Percentiles rank a stretch among this genome's conserved stretches.
Evolutionary conservation across 2,797 vertebrate genomes (phyloP).

Genomic region (Manis crassicaudata): DNA sequence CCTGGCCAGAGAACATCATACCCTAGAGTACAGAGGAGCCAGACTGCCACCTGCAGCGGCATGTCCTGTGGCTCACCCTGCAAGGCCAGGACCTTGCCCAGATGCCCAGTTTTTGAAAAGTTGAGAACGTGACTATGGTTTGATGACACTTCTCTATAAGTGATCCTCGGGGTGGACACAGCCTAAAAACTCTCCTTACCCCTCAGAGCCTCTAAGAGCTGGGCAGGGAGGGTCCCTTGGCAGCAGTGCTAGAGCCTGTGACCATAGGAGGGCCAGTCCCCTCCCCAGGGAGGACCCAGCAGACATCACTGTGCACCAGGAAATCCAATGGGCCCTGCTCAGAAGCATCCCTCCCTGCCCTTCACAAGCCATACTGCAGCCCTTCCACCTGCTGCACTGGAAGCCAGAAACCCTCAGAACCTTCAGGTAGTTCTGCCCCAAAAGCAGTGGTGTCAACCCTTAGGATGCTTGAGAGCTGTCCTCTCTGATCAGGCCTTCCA

Average conservation of each 20-base stretch:
- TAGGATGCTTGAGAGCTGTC: background rate
- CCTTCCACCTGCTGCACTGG: background rate
- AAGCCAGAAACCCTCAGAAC: background rate
- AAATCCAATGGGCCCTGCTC: background rate
- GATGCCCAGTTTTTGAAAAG: background rate
- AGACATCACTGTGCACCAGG: background rate
- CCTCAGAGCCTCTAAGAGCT: background rate
- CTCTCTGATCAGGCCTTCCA: background rate
- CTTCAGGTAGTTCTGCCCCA: background rate
- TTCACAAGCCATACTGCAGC: background rate
- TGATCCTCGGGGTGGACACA: background rate
- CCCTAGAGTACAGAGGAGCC: background rate
- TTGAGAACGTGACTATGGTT: background rate
- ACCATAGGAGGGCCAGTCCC: background rate
- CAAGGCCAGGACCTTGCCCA: background rate
- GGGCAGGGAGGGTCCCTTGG: background rate
- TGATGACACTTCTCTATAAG: background rate
- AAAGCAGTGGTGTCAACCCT: background rate
- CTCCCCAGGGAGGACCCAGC: background rate
- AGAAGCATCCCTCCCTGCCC: background rate
- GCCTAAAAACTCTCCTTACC: background rate
- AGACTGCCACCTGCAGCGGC: too few relatives aligned
- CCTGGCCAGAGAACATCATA: too few relatives aligned
- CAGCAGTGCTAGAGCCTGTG: background rate
- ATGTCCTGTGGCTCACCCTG: background rate